phyloP scores from a whole-genome alignment of 2,888 invertebrate genomes.

The Rhamphomyia laevipes region DNA sequence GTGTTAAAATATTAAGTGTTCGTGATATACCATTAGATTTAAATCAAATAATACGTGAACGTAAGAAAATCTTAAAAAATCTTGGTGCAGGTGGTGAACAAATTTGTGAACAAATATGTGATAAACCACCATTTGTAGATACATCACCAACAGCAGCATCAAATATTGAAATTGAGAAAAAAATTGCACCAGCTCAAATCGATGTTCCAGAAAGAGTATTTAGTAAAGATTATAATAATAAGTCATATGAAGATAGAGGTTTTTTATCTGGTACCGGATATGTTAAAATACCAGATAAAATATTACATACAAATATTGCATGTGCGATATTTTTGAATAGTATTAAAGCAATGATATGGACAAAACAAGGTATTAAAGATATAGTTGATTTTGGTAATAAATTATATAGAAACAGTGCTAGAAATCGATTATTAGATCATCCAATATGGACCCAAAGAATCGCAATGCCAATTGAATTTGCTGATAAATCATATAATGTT shows the following conservation, averaged over 20 bases:
- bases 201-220: slow-evolving; percentile 6
- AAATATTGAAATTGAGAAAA: too few species aligned
- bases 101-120: background rate
- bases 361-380: slow-evolving; percentile 29
- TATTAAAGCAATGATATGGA: slow-evolving; percentile 33
- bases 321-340: slow-evolving; percentile 33
- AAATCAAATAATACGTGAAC: background rate
- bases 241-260: slow-evolving; percentile 23
- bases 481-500: slow-evolving; percentile 10
- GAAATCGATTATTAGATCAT: slow-evolving; percentile 7
- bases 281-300: slow-evolving; percentile 28
- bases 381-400: slow-evolving; percentile 31
- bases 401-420: slow-evolving; percentile 23
- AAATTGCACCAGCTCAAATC: background rate
- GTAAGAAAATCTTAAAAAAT: background rate
- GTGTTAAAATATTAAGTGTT: slow-evolving; percentile 1
- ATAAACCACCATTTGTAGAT: background rate
- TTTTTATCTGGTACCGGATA: slow-evolving; percentile 32
- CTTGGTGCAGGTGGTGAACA: background rate
- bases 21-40: background rate
- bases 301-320: slow-evolving; percentile 32
- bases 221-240: slow-evolving; percentile 17
- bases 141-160: too few species aligned
- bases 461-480: slow-evolving; percentile 4
- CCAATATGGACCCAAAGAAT: slow-evolving; percentile 1